These are phyloP conservation scores for Hydrozoanthus tunicans DNA, from an alignment of 64 coral and sea anemone genomes.

Conservation along the genomic window DNA sequence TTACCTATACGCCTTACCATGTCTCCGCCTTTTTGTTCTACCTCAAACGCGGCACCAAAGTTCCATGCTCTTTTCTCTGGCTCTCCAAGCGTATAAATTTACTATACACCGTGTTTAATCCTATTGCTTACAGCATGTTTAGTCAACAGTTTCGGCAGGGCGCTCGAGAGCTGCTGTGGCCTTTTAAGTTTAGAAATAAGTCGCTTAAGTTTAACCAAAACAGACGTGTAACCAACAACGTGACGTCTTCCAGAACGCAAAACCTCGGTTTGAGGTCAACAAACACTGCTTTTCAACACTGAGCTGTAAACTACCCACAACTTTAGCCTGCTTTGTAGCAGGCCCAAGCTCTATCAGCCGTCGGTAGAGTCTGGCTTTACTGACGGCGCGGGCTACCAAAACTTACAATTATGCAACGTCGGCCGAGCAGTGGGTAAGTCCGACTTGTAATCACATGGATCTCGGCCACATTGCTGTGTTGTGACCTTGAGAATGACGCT, in stretches of 20 bases:
- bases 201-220: background rate
- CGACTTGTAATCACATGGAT: no score
- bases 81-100: slow-evolving; percentile 28
- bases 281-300: background rate
- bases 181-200: background rate
- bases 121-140: slow-evolving; percentile 14
- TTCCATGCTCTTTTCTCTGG: slow-evolving; percentile 5
- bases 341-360: no score
- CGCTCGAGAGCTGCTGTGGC: background rate
- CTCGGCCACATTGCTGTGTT: no score
- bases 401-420: no score
- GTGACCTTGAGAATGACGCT: no score
- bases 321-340: no score
- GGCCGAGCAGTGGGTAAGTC: no score
- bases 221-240: background rate
- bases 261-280: background rate
- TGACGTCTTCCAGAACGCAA: background rate
- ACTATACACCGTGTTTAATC: slow-evolving; percentile 39
- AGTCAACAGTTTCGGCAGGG: slow-evolving; percentile 38
- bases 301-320: no score
- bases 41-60: background rate
- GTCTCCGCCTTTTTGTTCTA: slow-evolving; percentile 23
- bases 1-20: slow-evolving; percentile 28
- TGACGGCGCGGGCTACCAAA: no score
- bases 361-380: no score